These are phyloP conservation scores for Leptoteleia sp. DNA, from an alignment of 1,140 invertebrate genomes.

Conservation along the genomic window DNA sequence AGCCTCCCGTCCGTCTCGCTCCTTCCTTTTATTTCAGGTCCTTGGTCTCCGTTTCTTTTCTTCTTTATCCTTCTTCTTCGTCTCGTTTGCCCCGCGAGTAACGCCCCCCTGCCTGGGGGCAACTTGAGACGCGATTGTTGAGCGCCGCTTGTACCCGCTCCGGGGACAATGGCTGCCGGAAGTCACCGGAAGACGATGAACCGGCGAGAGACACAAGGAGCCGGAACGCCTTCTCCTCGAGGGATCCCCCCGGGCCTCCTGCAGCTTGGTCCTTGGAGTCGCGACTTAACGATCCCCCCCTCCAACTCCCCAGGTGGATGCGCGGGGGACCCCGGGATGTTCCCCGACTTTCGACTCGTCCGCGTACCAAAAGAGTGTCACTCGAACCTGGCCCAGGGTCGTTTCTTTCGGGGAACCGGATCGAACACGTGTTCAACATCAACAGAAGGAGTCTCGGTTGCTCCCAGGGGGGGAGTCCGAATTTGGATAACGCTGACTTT, in stretches of 20 bases:
- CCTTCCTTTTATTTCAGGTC: conserved; percentile 15
- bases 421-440: conserved; percentile 39
- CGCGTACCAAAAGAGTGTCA: conserved; percentile 51
- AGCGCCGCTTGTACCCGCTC: conserved; percentile 74
- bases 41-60: conserved; percentile 40
- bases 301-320: too few species aligned
- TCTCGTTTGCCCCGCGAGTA: conserved; percentile 52
- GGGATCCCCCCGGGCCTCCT: conserved; percentile 45
- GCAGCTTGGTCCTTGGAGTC: conserved; percentile 53
- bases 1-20: conserved; percentile 28
- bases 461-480: not conserved
- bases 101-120: conserved; percentile 76
- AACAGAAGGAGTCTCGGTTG: not conserved
- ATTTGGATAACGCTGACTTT: conserved; percentile 37
- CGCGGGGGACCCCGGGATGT: too few species aligned
- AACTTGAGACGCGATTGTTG: conserved; percentile 82
- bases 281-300: conserved; percentile 20
- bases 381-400: conserved; percentile 20
- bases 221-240: conserved; percentile 53
- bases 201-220: conserved; percentile 76
- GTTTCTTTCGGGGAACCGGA: conserved; percentile 32
- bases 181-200: conserved; percentile 81
- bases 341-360: conserved; percentile 59
- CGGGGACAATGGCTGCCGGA: conserved; percentile 68
- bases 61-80: too few species aligned